phyloP scores from a whole-genome alignment of 2,797 vertebrate species.

The Hoplostethus atlanticus region DNA sequence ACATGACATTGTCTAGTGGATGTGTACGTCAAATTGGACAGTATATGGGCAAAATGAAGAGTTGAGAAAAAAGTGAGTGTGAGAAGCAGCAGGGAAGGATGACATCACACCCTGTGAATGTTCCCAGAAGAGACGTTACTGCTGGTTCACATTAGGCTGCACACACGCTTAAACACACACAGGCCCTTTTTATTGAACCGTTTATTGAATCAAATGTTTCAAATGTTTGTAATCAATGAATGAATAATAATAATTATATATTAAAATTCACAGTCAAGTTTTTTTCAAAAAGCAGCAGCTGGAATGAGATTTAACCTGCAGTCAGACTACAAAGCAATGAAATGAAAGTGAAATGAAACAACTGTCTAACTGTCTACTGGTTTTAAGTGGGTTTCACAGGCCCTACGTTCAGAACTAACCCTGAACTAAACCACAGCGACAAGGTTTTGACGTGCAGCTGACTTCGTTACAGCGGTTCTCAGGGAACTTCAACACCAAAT shows the following conservation, averaged over 20 bases:
- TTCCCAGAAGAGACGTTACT: conserved; percentile 41
- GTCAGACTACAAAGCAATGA: no score
- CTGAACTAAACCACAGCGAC: no score
- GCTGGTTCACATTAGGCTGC: conserved; percentile 55
- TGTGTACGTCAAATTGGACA: no score
- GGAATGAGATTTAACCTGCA: no score
- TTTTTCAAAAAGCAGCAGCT: not conserved
- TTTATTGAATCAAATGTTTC: not conserved
- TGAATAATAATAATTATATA: not conserved
- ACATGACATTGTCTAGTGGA: no score
- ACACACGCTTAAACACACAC: not conserved
- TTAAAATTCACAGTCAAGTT: not conserved
- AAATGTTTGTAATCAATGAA: not conserved
- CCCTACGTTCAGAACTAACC: no score
- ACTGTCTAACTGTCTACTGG: no score
- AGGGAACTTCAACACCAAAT: no score
- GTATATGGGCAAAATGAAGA: not conserved
- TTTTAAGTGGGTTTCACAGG: no score
- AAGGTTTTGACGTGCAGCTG: no score
- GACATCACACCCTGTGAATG: conserved; percentile 49
- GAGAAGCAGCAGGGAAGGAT: conserved; percentile 20
- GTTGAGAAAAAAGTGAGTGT: not conserved
- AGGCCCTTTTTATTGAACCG: not conserved
- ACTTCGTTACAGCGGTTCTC: no score
- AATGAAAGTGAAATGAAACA: no score